Evolutionary conservation across 2,888 invertebrate genomes (phyloP), one percentile per base, ranked within the genome.

Genomic region (Dicyrtomina minuta): DNA sequence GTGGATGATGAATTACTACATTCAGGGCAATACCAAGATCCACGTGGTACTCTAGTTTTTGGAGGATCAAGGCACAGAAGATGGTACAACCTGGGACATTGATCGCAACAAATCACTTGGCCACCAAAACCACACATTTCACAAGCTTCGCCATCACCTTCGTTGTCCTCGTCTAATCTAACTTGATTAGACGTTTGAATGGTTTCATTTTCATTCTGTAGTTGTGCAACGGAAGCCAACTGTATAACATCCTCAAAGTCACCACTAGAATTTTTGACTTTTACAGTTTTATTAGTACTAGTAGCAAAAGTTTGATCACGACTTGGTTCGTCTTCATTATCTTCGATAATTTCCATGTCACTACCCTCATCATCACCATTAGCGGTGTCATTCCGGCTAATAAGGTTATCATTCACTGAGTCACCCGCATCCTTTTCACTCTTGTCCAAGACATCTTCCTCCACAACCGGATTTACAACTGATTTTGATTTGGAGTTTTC

Each of bases 21-120:
- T 26, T 20, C 27, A 13, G 68, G 68, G 56, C 68, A 71, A 39
- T 58, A 66, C 87, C 88, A 90, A 62, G 84, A 84, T 3, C 86
- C 86, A 46, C 88, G 84, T 0, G 88, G 89, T 17, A 84, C 81
- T 73, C 87, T 84, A 74, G 86, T 83, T 41, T 89, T 80, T 0
- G 87, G 87, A 12, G 87, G 86, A 53, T 87, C 86, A 53, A 85
- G 83, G 82, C 93, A 94, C 81, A 91, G 89, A 61, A 88, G 82
- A 82, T 94, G 93, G 82, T 86, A 90, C 74, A 86, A 83, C 64
- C 83, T 83, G 2, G 82, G 81, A 82, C 91, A 91, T 20, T 82
- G 81, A 62, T 85, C 84, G 80, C 91, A 91, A 26, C 83, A 83
- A 12, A 88, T 84, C 59, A 90, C 83, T 66, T 86, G 84, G 1